Conservation (phyloP, 2,797 vertebrate species). For the Monodelphis domestica region DNA sequence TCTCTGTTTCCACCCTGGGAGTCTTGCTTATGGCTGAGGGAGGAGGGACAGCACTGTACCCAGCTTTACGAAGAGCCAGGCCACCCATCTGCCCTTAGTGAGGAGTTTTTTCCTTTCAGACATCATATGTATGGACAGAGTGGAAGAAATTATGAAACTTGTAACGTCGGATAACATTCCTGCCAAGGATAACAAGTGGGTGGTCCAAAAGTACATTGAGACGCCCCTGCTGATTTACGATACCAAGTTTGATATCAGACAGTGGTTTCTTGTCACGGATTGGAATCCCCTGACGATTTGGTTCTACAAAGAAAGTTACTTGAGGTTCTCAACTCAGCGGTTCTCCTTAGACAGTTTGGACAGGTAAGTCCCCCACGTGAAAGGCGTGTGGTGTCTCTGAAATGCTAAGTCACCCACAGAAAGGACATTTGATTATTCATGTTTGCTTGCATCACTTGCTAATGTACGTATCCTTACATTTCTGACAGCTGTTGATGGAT, state of each 20-base stretch:
- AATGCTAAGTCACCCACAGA: neutral
- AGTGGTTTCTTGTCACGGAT: conserved; percentile 83
- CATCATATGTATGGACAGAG: conserved; percentile 78
- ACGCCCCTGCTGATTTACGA: conserved; percentile 76
- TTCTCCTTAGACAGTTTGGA: conserved; percentile 81
- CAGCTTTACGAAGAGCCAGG: neutral
- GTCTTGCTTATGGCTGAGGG: neutral
- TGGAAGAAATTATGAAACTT: conserved; percentile 78
- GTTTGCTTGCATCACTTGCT: neutral
- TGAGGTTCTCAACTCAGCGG: conserved; percentile 79
- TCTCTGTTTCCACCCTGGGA: neutral
- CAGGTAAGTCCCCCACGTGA: conserved; percentile 57
- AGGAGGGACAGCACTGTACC: neutral
- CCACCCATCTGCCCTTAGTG: neutral
- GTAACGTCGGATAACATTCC: conserved; percentile 43
- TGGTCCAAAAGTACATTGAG: conserved; percentile 83
- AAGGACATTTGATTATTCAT: neutral
- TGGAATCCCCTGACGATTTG: conserved; percentile 83
- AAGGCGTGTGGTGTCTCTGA: neutral
- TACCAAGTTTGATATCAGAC: conserved; percentile 83
- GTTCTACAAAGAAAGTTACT: conserved; percentile 83
- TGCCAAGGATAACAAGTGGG: conserved; percentile 73
- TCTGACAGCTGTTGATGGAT: neutral
- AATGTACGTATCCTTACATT: neutral
- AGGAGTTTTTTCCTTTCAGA: conserved; percentile 51